phyloP scores from a whole-genome alignment of 2,113 vertebrate species.

The Heliornis fulica region DNA sequence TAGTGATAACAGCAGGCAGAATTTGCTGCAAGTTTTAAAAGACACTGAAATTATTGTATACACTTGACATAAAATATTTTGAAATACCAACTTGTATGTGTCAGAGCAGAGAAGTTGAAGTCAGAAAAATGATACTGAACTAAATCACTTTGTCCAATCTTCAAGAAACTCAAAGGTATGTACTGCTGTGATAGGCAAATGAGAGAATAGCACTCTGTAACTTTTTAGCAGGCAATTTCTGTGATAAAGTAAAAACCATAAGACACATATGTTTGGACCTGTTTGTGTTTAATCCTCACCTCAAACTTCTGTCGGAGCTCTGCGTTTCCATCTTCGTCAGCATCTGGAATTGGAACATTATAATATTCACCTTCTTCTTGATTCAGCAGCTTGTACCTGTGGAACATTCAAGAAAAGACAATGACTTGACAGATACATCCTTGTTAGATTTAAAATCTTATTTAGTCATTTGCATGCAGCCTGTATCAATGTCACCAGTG shows the following conservation, averaged over 20 bases:
- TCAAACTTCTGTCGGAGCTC: constrained; percentile 96
- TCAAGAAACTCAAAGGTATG: background rate
- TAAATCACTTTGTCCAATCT: background rate
- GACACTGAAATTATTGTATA: background rate
- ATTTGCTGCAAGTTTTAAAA: background rate
- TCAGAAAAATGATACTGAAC: background rate
- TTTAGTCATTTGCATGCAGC: background rate
- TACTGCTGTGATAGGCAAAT: background rate
- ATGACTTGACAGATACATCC: background rate
- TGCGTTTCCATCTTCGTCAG: constrained; percentile 86
- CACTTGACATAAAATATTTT: background rate
- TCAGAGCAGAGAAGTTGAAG: background rate
- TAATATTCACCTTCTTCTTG: constrained; percentile 97
- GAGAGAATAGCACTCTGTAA: background rate
- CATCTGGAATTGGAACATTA: constrained; percentile 93
- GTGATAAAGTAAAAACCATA: background rate
- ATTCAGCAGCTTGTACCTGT: constrained; percentile 94
- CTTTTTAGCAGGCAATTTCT: background rate
- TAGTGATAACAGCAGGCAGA: background rate
- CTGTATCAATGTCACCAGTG: background rate
- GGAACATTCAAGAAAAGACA: background rate
- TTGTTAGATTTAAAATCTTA: background rate
- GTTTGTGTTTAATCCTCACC: constrained; percentile 74
- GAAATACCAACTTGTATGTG: background rate
- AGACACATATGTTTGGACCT: background rate